Conservation (phyloP, 2,888 invertebrate species). For the Drosophila infuscata region DNA sequence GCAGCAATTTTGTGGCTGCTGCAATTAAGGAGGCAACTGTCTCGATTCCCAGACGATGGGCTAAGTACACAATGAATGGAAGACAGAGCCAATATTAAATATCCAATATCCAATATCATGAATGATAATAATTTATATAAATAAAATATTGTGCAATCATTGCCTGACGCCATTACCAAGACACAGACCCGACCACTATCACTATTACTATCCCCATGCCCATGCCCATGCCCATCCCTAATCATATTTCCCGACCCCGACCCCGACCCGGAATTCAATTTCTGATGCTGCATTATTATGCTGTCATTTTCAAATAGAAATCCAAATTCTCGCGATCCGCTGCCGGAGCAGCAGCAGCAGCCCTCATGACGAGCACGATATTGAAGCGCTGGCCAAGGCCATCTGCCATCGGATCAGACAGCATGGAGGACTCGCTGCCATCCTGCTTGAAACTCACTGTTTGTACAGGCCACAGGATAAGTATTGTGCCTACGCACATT, state of each 20-base stretch:
- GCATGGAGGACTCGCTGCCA: slow-evolving; percentile 42
- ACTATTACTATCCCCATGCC: not conserved
- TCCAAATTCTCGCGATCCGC: slow-evolving; percentile 62
- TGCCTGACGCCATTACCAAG: slow-evolving; percentile 52
- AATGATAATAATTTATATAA: slow-evolving; percentile 77
- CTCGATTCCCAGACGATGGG: slow-evolving; percentile 59
- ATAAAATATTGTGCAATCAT: slow-evolving; percentile 77
- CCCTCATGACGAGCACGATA: slow-evolving; percentile 71
- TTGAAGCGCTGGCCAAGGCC: slow-evolving; percentile 60
- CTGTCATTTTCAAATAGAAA: slow-evolving; percentile 72
- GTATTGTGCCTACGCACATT: slow-evolving; percentile 43
- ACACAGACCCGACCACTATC: slow-evolving; percentile 4
- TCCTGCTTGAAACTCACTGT: slow-evolving; percentile 28
- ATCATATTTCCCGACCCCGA: not conserved
- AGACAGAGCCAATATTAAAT: not conserved
- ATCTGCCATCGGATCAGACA: slow-evolving; percentile 51
- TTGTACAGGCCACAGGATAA: slow-evolving; percentile 35
- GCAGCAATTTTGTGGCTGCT: slow-evolving; percentile 33
- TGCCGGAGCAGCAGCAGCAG: slow-evolving; percentile 22
- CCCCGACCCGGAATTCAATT: not conserved
- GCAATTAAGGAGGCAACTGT: slow-evolving; percentile 68
- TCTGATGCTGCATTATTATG: slow-evolving; percentile 63
- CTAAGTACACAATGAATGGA: slow-evolving; percentile 41
- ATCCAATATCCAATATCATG: slow-evolving; percentile 46
- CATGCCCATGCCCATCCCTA: not conserved